Conservation (phyloP, 2,797 vertebrate species). For the Mus spretus region DNA sequence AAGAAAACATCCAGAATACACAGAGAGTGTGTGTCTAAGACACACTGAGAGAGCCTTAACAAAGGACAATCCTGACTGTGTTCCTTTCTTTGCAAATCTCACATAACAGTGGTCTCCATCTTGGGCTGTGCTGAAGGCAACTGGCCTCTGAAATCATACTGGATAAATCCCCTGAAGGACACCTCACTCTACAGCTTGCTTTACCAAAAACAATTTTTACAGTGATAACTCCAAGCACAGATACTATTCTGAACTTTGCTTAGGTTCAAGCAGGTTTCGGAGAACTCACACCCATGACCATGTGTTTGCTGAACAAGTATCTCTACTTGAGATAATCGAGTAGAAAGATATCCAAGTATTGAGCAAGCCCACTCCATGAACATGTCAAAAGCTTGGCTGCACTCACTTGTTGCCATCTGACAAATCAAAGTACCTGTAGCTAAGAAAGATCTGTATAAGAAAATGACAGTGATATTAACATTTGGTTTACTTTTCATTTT, state of each 20-base stretch:
- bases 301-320: neutral
- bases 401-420: neutral
- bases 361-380: neutral
- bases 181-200: neutral
- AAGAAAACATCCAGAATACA: neutral
- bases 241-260: neutral
- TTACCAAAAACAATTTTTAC: neutral
- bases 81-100: neutral
- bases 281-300: neutral
- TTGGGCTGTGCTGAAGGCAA: neutral
- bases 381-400: neutral
- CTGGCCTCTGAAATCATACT: neutral
- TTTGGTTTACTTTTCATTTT: neutral
- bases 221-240: neutral
- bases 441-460: neutral
- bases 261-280: neutral
- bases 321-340: neutral
- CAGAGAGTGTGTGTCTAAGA: neutral
- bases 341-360: neutral
- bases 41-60: neutral
- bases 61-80: rapidly evolving
- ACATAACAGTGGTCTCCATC: neutral
- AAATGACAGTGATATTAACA: neutral
- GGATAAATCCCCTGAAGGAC: neutral
- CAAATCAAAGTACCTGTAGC: neutral